Conservation (phyloP, 1,140 invertebrate genomes). For the Drosophila tani region DNA sequence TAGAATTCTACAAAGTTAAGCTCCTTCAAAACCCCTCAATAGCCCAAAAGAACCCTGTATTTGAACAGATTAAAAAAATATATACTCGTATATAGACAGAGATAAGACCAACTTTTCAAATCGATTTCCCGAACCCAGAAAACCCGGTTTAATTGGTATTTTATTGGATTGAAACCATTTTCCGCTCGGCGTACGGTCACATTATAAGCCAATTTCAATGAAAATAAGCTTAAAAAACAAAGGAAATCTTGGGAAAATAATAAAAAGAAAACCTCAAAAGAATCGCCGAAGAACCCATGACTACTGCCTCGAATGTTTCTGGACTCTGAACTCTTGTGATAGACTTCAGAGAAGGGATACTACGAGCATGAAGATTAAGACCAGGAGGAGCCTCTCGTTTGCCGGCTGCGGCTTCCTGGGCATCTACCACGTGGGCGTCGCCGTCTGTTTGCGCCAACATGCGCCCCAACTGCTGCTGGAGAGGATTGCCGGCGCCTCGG, state of each 20-base stretch:
- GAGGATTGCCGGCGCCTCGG: slow-evolving; percentile 97
- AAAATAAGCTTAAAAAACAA: slow-evolving; percentile 18
- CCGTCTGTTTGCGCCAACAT: slow-evolving; percentile 97
- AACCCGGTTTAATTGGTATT: slow-evolving; percentile 14
- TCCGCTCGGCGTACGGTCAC: slow-evolving; percentile 5
- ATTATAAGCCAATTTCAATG: slow-evolving; percentile 1
- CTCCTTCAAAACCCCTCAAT: background rate
- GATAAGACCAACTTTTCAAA: slow-evolving; percentile 4
- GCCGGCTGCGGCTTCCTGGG: slow-evolving; percentile 99
- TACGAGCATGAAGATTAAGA: background rate
- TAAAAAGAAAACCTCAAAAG: slow-evolving; percentile 8
- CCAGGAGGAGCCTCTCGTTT: slow-evolving; percentile 95
- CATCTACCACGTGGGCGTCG: slow-evolving; percentile 99
- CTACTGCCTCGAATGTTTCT: background rate
- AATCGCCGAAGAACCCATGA: background rate
- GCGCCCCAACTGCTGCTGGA: slow-evolving; percentile 96
- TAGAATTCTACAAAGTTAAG: too few relatives aligned
- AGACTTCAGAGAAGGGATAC: too few relatives aligned
- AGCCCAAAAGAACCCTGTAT: background rate
- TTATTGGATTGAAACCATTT: slow-evolving; percentile 15
- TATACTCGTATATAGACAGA: background rate
- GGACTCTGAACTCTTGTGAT: background rate
- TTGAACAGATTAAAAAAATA: background rate
- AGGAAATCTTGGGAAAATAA: slow-evolving; percentile 24
- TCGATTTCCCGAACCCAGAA: background rate